A percentile compares a stretch with the other conserved stretches of the same genome.
Conservation (phyloP, 2,888 invertebrate species). For the Philopedon plagiatum region DNA sequence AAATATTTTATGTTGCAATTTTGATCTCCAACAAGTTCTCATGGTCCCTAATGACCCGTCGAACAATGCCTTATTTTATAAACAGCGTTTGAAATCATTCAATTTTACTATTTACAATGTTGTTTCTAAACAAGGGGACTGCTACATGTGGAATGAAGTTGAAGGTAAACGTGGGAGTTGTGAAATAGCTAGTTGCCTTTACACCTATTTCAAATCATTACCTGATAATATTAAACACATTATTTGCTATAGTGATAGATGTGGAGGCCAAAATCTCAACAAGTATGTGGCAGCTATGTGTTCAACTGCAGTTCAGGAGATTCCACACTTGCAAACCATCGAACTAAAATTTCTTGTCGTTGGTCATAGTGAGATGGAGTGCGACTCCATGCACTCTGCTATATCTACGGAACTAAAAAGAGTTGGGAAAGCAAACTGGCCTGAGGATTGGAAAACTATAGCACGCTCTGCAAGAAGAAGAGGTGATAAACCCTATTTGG, state of each 20-base stretch:
- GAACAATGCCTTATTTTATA: slow-evolving; percentile 52
- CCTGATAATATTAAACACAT: slow-evolving; percentile 39
- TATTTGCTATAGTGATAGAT: slow-evolving; percentile 56
- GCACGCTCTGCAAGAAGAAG: slow-evolving; percentile 37
- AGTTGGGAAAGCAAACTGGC: slow-evolving; percentile 43
- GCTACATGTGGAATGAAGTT: slow-evolving; percentile 52
- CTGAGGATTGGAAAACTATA: slow-evolving; percentile 43
- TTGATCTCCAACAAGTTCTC: slow-evolving; percentile 53
- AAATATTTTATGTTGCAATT: slow-evolving; percentile 48
- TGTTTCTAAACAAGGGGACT: slow-evolving; percentile 43
- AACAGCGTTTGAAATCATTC: slow-evolving; percentile 36
- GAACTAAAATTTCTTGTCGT: slow-evolving; percentile 52
- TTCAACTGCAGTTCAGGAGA: slow-evolving; percentile 50
- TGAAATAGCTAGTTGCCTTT: slow-evolving; percentile 51
- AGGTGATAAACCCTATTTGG: no score
- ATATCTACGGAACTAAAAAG: slow-evolving; percentile 52
- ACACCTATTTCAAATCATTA: slow-evolving; percentile 53
- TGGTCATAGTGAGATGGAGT: slow-evolving; percentile 48
- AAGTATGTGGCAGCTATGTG: slow-evolving; percentile 52
- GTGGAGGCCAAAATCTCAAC: slow-evolving; percentile 58
- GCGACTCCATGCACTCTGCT: slow-evolving; percentile 37
- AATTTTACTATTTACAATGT: slow-evolving; percentile 53
- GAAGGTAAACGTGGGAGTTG: slow-evolving; percentile 50
- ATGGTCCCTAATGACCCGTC: slow-evolving; percentile 45
- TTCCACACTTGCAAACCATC: slow-evolving; percentile 51